A percentile compares a stretch with the other conserved stretches of the same genome.
Conservation (phyloP, 1,140 invertebrate genomes). For the Chironomus striatipennis region DNA sequence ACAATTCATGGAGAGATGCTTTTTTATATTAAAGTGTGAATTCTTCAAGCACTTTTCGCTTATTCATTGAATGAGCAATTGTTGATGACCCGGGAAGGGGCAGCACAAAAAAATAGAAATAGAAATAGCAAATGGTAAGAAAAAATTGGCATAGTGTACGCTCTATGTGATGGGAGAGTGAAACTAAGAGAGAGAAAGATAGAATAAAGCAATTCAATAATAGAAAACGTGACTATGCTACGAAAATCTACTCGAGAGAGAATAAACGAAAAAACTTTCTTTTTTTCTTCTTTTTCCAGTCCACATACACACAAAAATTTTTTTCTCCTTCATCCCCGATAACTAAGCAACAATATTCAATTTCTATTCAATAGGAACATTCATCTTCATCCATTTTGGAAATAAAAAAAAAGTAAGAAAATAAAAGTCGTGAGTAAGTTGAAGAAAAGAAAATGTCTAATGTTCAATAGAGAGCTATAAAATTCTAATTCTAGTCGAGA, state of each 20-base stretch:
- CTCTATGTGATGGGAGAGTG: not conserved
- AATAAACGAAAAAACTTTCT: not conserved
- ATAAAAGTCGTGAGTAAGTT: no score
- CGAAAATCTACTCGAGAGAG: not conserved
- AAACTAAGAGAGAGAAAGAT: not conserved
- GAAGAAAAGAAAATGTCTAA: no score
- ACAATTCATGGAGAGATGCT: not conserved
- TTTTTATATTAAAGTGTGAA: not conserved
- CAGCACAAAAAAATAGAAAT: not conserved
- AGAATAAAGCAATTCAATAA: constrained; percentile 18
- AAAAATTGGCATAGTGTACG: not conserved
- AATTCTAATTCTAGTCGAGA: no score
- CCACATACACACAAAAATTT: no score
- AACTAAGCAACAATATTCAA: not conserved
- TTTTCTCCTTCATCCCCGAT: not conserved
- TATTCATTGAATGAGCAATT: not conserved
- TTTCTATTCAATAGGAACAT: constrained; percentile 8
- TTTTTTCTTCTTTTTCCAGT: no score
- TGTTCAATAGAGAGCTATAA: no score
- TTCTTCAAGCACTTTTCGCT: not conserved
- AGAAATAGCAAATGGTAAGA: not conserved
- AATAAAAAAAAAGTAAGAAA: no score
- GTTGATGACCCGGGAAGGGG: not conserved
- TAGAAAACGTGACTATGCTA: constrained; percentile 20
- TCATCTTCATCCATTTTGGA: not conserved